Evolutionary conservation across 2,888 invertebrate species (phyloP).

Genomic region (Standfussiana lucernea): DNA sequence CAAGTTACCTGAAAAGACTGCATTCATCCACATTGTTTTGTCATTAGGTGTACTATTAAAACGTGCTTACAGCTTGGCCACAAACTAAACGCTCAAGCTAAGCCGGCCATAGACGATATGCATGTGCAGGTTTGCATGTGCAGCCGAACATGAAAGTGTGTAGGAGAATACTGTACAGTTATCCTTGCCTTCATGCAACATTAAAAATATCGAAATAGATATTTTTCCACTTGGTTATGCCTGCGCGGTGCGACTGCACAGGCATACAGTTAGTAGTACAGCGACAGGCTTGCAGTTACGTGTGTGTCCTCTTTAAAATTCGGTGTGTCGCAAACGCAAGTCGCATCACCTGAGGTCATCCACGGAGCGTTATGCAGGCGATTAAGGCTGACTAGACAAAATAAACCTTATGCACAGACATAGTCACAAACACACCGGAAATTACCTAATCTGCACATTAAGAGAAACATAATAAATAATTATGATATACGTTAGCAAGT

Average conservation of each 20-base stretch:
- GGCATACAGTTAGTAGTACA: too few relatives aligned
- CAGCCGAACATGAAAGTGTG: background rate
- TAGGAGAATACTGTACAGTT: too few relatives aligned
- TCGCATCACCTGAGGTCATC: background rate
- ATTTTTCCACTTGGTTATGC: too few relatives aligned
- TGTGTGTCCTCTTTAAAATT: background rate
- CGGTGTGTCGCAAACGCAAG: background rate
- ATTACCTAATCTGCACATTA: constrained; percentile 19
- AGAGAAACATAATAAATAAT: constrained; percentile 42
- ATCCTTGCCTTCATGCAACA: too few relatives aligned
- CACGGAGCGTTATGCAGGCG: background rate
- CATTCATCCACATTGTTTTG: background rate
- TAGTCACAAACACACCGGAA: constrained; percentile 19
- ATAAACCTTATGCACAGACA: background rate
- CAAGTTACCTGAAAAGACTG: background rate
- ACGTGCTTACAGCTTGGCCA: background rate
- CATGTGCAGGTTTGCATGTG: background rate
- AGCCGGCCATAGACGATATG: background rate
- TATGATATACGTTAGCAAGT: constrained; percentile 35
- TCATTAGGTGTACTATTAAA: too few relatives aligned
- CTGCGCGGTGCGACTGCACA: too few relatives aligned
- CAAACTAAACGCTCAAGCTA: background rate
- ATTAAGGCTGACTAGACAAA: background rate
- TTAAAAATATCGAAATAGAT: too few relatives aligned
- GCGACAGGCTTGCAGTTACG: background rate